Base-by-base conservation (phyloP, 2,113 vertebrate species). In the Mustela lutreola region DNA sequence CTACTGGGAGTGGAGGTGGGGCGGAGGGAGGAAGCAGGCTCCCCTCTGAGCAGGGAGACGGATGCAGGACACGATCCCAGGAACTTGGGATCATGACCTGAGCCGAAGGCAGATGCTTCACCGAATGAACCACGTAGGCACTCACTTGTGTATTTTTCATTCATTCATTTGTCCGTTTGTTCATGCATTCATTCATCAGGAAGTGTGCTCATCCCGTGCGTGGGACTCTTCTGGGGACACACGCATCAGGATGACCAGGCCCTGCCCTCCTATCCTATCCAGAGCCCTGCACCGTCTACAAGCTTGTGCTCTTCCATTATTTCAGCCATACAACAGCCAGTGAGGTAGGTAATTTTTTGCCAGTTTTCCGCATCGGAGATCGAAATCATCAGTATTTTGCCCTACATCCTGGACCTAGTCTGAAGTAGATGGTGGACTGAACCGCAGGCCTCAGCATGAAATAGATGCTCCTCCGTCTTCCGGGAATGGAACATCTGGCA, bases 231-330 rank as follows among this genome's bases (percentile, higher is more conserved):
- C 21, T 18, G 7, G 0, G 76, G 21, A 19, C 14, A 2, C 56
- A 1, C 10, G 19, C 1, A 4, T 18, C 24, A 80, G 19, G 65
- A 86, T 22, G 70, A 22, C 26, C 15, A 8, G 42, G 33, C 24
- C 58, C 45, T 14, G 12, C 22, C 4, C 28, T 67, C 58, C 3
- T 1, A 2, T 0, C 16, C 0, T 2, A 0, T 36, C 1, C n/a
- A 28, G 1, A n/a, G 15, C 16, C 22, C 67, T 48, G 4, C 15
- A 50, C 7, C 4, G 4, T 31, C 71, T 8, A 3, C 28, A 50
- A 42, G 21, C 0, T 14, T 33, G 28, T 0, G 9, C 2, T 56
- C 9, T 2, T 2, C 60, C 36, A 28, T 8, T 33, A 8, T 7
- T 28, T 18, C 14, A 7, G 18, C 24, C 18, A 21, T n/a, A 18